phyloP scores from a whole-genome alignment of 1,140 invertebrate species.

The Dendroctonus ponderosae region DNA sequence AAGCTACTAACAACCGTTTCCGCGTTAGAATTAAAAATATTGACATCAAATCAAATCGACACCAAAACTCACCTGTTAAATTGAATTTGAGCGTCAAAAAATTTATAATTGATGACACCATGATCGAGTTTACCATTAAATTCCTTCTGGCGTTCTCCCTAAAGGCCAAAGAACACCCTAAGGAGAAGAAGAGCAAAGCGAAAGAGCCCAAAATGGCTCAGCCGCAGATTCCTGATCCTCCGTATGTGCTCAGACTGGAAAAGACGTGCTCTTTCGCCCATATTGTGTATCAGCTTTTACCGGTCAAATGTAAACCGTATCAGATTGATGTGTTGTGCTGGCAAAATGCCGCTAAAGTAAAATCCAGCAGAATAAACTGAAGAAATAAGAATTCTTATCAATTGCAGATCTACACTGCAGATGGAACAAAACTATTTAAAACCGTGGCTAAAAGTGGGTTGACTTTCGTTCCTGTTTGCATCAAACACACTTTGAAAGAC shows the following conservation, averaged over 20 bases:
- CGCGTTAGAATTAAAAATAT: too few relatives aligned
- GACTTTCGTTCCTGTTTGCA: conserved; percentile 32
- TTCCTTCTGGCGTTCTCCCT: conserved; percentile 22
- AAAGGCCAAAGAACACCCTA: not conserved
- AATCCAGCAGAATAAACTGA: not conserved
- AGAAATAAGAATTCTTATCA: not conserved
- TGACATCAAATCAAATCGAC: too few relatives aligned
- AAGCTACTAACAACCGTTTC: too few relatives aligned
- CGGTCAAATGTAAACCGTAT: conserved; percentile 20
- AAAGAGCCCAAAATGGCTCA: not conserved
- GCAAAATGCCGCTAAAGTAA: conserved; percentile 26
- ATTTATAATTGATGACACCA: not conserved
- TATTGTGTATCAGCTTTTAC: conserved; percentile 32
- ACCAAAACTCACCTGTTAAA: too few relatives aligned
- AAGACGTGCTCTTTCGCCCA: conserved; percentile 8
- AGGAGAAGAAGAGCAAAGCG: not conserved
- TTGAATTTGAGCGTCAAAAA: too few relatives aligned
- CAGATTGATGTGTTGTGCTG: conserved; percentile 34
- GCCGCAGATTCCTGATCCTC: conserved; percentile 2
- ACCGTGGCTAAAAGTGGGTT: conserved; percentile 21
- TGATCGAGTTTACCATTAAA: conserved; percentile 22
- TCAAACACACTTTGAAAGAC: conserved; percentile 26
- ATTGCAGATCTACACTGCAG: conserved; percentile 28
- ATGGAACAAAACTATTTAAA: conserved; percentile 27
- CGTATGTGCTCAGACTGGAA: conserved; percentile 14